A percentile compares a stretch with the other conserved stretches of the same genome.
Evolutionary conservation across 2,888 invertebrate species (phyloP).

Genomic region (Malthinus flaveolus): DNA sequence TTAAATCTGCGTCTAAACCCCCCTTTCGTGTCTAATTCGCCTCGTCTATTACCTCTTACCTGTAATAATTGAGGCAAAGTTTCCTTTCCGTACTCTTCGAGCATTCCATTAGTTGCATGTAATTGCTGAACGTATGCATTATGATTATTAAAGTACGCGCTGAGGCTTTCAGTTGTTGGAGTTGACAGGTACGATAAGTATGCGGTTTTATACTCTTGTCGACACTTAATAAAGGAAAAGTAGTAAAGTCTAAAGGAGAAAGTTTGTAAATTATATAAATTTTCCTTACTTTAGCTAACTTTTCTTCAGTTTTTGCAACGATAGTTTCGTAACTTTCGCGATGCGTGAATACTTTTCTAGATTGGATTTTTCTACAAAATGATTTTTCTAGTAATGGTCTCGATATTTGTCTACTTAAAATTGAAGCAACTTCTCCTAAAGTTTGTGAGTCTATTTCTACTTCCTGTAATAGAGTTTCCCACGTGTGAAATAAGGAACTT

Average conservation of each 20-base stretch:
- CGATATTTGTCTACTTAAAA: conserved; percentile 76
- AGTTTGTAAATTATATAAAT: conserved; percentile 8
- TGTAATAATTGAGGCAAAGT: conserved; percentile 84
- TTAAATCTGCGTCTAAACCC: no score
- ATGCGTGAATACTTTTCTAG: conserved; percentile 87
- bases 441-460: conserved; percentile 88
- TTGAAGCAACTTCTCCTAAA: conserved; percentile 81
- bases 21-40: neutral
- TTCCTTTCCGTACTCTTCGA: conserved; percentile 84
- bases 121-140: conserved; percentile 93
- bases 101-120: conserved; percentile 90
- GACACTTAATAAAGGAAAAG: conserved; percentile 64
- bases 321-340: conserved; percentile 89
- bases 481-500: conserved; percentile 82
- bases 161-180: conserved; percentile 70
- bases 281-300: conserved; percentile 66
- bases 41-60: conserved; percentile 57
- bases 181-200: conserved; percentile 78
- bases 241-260: neutral
- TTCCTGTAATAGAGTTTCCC: conserved; percentile 89
- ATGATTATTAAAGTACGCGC: conserved; percentile 86
- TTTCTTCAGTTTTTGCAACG: conserved; percentile 81
- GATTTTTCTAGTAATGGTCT: conserved; percentile 84
- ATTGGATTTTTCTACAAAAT: conserved; percentile 89
- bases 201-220: conserved; percentile 84